Evolutionary conservation across 2,888 invertebrate genomes (phyloP).

Genomic region (Chirona hameri): DNA sequence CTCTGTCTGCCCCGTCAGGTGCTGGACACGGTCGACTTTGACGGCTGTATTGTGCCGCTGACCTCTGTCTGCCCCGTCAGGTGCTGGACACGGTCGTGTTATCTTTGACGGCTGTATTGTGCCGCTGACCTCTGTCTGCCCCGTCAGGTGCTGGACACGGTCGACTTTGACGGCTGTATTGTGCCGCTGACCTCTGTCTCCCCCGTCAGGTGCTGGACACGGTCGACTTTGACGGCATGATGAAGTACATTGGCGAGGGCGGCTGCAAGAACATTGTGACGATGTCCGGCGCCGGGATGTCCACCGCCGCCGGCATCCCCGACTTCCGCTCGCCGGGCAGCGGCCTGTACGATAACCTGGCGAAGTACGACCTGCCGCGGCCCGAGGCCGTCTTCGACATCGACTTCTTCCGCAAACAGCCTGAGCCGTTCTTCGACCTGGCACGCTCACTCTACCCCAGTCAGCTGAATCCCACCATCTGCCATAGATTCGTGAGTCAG

Average conservation of each 20-base stretch:
- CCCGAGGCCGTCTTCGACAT: constrained; percentile 91
- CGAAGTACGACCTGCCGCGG: constrained; percentile 84
- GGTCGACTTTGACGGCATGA: constrained; percentile 69
- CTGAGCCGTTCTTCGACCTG: constrained; percentile 85
- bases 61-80: constrained; percentile 43
- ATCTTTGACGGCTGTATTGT: constrained; percentile 71
- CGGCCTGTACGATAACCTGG: constrained; percentile 85
- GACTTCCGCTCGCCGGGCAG: constrained; percentile 73
- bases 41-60: constrained; percentile 54
- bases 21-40: constrained; percentile 65
- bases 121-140: not conserved
- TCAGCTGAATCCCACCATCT: constrained; percentile 77
- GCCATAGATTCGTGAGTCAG: constrained; percentile 71
- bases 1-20: constrained; percentile 49
- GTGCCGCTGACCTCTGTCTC: not conserved
- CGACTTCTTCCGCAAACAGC: constrained; percentile 78
- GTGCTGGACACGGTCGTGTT: constrained; percentile 66
- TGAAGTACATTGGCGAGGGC: constrained; percentile 69
- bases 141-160: too few species aligned
- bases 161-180: too few species aligned
- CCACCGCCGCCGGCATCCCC: constrained; percentile 58
- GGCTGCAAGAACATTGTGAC: constrained; percentile 82
- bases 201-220: constrained; percentile 60
- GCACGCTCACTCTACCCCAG: constrained; percentile 72
- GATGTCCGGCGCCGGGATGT: constrained; percentile 94